A percentile compares a stretch with the other conserved stretches of the same genome.
phyloP scores from a whole-genome alignment of 92 coral and sea anemone genomes.

The Isaurus tuberculatus region DNA sequence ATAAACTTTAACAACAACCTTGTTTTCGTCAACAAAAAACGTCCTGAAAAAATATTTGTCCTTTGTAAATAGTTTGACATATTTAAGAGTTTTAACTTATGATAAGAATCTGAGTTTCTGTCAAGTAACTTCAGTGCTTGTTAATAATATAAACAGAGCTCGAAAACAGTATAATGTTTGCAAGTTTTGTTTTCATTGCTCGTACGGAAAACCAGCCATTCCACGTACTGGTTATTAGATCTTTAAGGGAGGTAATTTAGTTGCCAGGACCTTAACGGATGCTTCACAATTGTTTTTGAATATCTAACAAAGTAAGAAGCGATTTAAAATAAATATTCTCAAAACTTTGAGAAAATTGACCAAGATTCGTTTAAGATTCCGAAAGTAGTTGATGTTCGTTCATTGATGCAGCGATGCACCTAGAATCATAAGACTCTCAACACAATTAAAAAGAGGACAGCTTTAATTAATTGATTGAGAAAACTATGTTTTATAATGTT shows the following conservation, averaged over 20 bases:
- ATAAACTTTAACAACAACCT: not conserved
- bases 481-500: conserved; percentile 69
- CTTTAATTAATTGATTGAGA: conserved; percentile 78
- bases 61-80: conserved; percentile 33
- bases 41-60: conserved; percentile 25
- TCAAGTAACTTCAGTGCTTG: conserved; percentile 11
- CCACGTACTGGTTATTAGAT: not conserved
- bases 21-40: conserved; percentile 1
- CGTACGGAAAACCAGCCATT: not conserved
- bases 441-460: not conserved
- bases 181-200: not conserved
- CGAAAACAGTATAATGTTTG: not conserved
- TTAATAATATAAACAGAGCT: not conserved
- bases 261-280: not conserved
- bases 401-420: not conserved
- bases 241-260: conserved; percentile 4
- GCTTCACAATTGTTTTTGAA: not conserved
- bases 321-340: not conserved
- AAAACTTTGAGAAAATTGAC: not conserved
- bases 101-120: conserved; percentile 1
- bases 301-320: not conserved
- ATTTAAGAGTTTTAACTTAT: conserved; percentile 27
- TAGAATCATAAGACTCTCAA: not conserved
- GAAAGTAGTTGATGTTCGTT: not conserved
- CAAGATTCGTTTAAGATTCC: not conserved